phyloP scores from a whole-genome alignment of 2,797 vertebrate genomes.

The Ctenopoma kingsleyae region DNA sequence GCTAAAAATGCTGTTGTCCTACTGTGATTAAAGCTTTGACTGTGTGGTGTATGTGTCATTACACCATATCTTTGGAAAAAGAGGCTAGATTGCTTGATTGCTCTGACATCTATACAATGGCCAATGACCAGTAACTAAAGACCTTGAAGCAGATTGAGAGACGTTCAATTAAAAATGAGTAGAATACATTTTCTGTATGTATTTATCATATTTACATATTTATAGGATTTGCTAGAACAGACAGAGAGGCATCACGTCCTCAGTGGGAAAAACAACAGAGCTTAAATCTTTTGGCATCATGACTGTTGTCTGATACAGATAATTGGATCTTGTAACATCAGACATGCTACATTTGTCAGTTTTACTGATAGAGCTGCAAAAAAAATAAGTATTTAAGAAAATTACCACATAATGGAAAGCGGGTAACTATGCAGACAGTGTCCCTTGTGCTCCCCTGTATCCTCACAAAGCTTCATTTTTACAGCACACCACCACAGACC shows the following conservation, averaged over 20 bases:
- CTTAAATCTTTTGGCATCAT: slow-evolving; percentile 2
- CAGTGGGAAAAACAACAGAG: slow-evolving; percentile 1
- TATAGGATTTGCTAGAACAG: slow-evolving; percentile 33
- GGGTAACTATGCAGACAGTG: neutral
- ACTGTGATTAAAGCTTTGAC: slow-evolving; percentile 14
- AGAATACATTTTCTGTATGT: slow-evolving; percentile 22
- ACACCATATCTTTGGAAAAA: slow-evolving; percentile 17
- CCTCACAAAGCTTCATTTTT: too few relatives aligned
- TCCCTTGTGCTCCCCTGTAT: too few relatives aligned
- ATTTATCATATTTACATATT: slow-evolving; percentile 21
- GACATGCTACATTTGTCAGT: neutral
- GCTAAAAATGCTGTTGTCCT: slow-evolving; percentile 6
- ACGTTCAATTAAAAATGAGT: slow-evolving; percentile 45
- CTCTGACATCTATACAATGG: slow-evolving; percentile 17
- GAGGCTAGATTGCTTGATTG: slow-evolving; percentile 16
- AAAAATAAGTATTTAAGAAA: neutral
- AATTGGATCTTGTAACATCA: neutral
- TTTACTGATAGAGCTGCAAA: neutral
- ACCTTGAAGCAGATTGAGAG: slow-evolving; percentile 25
- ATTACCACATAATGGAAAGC: neutral
- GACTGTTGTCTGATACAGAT: slow-evolving; percentile 3
- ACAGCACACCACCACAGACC: neutral
- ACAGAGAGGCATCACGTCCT: slow-evolving; percentile 1
- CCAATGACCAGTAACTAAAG: slow-evolving; percentile 1
- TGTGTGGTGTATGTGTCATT: slow-evolving; percentile 17